Evolutionary conservation across 2,888 invertebrate species (phyloP).

Genomic region (Parochlus steinenii): DNA sequence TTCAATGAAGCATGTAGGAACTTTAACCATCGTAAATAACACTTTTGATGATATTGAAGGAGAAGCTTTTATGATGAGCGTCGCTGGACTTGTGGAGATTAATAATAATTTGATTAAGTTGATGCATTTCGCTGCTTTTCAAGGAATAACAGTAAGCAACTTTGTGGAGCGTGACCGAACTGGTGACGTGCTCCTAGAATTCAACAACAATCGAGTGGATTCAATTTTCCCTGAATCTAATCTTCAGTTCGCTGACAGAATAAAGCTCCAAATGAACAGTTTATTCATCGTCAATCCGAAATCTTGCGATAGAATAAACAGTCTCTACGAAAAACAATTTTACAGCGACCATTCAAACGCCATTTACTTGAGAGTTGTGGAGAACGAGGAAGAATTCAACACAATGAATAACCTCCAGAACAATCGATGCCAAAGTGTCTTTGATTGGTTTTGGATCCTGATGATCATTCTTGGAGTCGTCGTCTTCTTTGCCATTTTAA

Average conservation of each 20-base stretch:
- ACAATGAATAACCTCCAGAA: slow-evolving; percentile 22
- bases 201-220: slow-evolving; percentile 4
- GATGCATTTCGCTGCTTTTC: slow-evolving; percentile 43
- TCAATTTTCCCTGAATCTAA: slow-evolving; percentile 4
- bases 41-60: slow-evolving; percentile 41
- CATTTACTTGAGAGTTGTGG: slow-evolving; percentile 20
- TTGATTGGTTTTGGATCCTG: slow-evolving; percentile 23
- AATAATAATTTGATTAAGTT: slow-evolving; percentile 44
- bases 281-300: slow-evolving; percentile 22
- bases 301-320: slow-evolving; percentile 22
- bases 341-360: slow-evolving; percentile 22
- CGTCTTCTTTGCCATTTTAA: slow-evolving; percentile 30
- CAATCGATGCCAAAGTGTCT: slow-evolving; percentile 21
- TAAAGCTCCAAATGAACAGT: slow-evolving; percentile 14
- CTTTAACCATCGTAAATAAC: slow-evolving; percentile 43
- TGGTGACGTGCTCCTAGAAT: slow-evolving; percentile 5
- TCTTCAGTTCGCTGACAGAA: slow-evolving; percentile 4
- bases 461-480: slow-evolving; percentile 33
- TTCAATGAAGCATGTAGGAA: slow-evolving; percentile 43
- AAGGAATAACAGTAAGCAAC: slow-evolving; percentile 16
- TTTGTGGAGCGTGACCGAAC: neutral
- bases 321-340: slow-evolving; percentile 19
- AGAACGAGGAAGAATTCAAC: slow-evolving; percentile 15
- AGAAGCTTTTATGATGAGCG: slow-evolving; percentile 44
- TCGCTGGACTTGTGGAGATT: slow-evolving; percentile 44